Percentiles rank a stretch among this genome's conserved stretches.
Conservation (phyloP, 2,888 invertebrate species). For the Eustalomyia histrio region DNA sequence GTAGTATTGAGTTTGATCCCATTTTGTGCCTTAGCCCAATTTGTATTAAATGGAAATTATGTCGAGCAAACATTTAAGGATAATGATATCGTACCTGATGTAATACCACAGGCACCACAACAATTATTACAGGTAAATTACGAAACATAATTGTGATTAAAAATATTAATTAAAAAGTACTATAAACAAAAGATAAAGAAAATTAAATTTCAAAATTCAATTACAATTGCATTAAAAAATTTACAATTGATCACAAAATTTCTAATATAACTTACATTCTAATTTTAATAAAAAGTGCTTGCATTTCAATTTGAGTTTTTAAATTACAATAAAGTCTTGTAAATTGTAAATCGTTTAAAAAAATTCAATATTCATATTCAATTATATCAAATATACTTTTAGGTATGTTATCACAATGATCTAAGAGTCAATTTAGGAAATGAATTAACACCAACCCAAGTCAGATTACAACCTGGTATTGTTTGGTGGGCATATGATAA, state of each 20-base stretch:
- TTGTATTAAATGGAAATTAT: constrained; percentile 10
- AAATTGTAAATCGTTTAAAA: no score
- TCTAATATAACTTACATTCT: no score
- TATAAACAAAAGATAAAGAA: no score
- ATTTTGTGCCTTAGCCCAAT: constrained; percentile 1
- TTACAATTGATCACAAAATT: no score
- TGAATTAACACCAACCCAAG: constrained; percentile 85
- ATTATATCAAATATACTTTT: no score
- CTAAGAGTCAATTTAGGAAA: constrained; percentile 83
- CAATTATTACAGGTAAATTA: constrained; percentile 65
- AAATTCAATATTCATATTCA: no score
- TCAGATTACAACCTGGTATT: constrained; percentile 72
- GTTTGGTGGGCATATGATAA: constrained; percentile 71
- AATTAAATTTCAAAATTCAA: no score
- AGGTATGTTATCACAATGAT: constrained; percentile 69
- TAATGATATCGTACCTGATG: constrained; percentile 69
- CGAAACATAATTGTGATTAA: not conserved
- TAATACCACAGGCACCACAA: constrained; percentile 67
- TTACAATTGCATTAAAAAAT: no score
- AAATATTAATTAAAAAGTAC: not conserved
- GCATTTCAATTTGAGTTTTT: no score
- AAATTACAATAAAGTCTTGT: no score
- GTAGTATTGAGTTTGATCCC: constrained; percentile 19
- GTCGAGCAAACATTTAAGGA: constrained; percentile 60
- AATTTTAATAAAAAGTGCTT: no score